A percentile compares a stretch with the other conserved stretches of the same genome.
Evolutionary conservation across 2,888 invertebrate species (phyloP).

Genomic region (Diadegma fenestrale): DNA sequence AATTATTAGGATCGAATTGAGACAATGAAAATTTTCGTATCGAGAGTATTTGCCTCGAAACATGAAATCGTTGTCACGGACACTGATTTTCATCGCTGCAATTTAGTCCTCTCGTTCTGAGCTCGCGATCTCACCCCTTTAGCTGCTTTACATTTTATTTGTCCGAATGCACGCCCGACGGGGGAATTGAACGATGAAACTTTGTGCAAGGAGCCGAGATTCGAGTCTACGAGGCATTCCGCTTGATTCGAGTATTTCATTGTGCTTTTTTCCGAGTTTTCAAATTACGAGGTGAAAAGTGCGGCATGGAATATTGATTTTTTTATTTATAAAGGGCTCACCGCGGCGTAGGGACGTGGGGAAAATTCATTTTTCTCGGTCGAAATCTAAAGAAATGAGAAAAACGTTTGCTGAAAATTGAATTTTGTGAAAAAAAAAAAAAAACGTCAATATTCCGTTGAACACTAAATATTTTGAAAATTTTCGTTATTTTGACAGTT

Average conservation of each 20-base stretch:
- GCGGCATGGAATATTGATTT: neutral
- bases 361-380: neutral
- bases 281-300: neutral
- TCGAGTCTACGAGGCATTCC: neutral
- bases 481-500: too few species aligned
- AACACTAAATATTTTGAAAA: too few species aligned
- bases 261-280: neutral
- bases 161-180: neutral
- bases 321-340: neutral
- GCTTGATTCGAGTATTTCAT: neutral
- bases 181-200: slow-evolving; percentile 29
- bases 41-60: neutral
- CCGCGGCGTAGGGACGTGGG: neutral
- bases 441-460: too few species aligned
- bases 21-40: slow-evolving; percentile 20
- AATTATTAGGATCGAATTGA: slow-evolving; percentile 36
- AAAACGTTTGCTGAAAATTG: too few species aligned
- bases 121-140: slow-evolving; percentile 32
- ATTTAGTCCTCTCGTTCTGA: slow-evolving; percentile 14
- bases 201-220: neutral
- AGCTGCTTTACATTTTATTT: slow-evolving; percentile 10
- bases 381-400: too few species aligned
- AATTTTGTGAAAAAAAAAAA: neutral
- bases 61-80: slow-evolving; percentile 7
- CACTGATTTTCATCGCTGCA: slow-evolving; percentile 29